Percentiles rank a stretch among this genome's conserved stretches.
phyloP scores from a whole-genome alignment of 1,140 invertebrate genomes.

The Spodoptera litura region DNA sequence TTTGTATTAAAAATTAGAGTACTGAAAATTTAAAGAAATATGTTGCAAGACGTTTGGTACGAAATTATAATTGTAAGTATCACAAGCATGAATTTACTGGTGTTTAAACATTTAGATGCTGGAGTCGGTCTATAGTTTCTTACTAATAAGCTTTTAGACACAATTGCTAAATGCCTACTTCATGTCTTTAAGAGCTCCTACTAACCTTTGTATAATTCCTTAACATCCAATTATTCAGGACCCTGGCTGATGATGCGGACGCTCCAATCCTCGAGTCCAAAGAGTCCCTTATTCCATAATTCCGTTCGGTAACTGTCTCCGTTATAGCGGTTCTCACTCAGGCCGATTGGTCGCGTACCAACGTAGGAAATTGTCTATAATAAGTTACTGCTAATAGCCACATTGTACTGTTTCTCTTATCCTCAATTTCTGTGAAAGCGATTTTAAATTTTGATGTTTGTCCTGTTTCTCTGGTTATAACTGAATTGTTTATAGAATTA shows the following conservation, averaged over 20 bases:
- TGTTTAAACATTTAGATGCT: too few species aligned
- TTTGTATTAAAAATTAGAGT: too few species aligned
- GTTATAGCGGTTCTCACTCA: constrained; percentile 78
- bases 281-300: constrained; percentile 61
- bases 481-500: constrained; percentile 42
- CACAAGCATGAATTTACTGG: too few species aligned
- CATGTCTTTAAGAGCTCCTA: too few species aligned
- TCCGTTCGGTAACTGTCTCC: constrained; percentile 70
- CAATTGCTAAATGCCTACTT: too few species aligned
- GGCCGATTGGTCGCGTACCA: constrained; percentile 74
- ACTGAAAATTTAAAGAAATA: too few species aligned
- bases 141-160: too few species aligned
- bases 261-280: constrained; percentile 18
- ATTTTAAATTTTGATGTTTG: constrained; percentile 70
- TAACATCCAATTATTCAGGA: constrained; percentile 16
- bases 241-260: background rate
- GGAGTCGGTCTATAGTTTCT: too few species aligned
- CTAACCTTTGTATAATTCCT: background rate
- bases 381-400: constrained; percentile 74
- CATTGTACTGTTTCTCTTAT: constrained; percentile 71
- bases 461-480: constrained; percentile 51
- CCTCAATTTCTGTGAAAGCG: constrained; percentile 65
- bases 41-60: too few species aligned
- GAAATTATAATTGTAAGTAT: too few species aligned
- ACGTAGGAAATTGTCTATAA: constrained; percentile 79